A percentile compares a stretch with the other conserved stretches of the same genome.
phyloP scores from a whole-genome alignment of 2,113 vertebrate species.

The Ginglymostoma cirratum region DNA sequence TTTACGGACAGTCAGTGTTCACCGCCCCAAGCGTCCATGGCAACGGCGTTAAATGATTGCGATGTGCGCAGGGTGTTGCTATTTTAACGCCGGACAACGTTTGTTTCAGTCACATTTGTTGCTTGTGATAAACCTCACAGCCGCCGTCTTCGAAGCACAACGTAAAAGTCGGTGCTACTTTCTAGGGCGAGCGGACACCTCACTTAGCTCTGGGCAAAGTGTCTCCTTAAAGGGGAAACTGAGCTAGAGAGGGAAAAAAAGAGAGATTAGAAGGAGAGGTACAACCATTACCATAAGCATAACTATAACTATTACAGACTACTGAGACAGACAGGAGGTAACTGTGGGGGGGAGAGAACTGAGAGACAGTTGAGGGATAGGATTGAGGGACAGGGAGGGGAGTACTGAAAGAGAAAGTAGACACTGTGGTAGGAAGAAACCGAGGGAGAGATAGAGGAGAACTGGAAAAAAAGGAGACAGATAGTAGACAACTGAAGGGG shows the following conservation, averaged over 20 bases:
- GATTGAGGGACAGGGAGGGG: not conserved
- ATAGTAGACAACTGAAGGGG: not conserved
- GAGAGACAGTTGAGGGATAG: too few species aligned
- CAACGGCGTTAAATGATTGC: not conserved
- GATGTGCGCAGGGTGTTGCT: not conserved
- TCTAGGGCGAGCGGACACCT: not conserved
- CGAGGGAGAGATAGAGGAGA: too few species aligned
- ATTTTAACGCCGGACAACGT: not conserved
- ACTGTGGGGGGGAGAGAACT: too few species aligned
- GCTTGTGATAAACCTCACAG: not conserved
- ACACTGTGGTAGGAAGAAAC: not conserved
- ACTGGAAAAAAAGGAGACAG: not conserved
- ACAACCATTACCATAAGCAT: too few species aligned
- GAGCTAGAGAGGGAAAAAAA: not conserved
- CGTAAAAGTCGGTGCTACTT: not conserved
- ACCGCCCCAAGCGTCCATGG: not conserved
- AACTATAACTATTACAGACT: too few species aligned
- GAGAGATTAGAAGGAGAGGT: not conserved
- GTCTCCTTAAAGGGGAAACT: not conserved
- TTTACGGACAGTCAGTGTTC: too few species aligned
- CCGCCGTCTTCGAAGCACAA: too few species aligned
- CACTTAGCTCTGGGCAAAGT: not conserved
- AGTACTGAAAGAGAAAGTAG: not conserved
- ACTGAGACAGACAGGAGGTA: not conserved
- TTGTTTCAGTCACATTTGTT: not conserved